Base-by-base conservation (phyloP, 2,113 vertebrate genomes). In the Nibea coibor region DNA sequence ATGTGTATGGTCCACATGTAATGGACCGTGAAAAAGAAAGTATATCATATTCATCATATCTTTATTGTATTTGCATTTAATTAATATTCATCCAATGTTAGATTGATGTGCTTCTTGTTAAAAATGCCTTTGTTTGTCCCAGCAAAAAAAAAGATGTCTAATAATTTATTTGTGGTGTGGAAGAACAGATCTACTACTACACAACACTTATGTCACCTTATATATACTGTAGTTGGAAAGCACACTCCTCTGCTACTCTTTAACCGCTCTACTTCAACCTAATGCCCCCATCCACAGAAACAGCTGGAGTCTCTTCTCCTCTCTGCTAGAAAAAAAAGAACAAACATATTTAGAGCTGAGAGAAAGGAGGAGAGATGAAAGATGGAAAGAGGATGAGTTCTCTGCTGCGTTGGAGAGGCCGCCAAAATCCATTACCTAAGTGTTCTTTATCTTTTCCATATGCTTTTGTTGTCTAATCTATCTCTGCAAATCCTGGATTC, bases 391-490 rank as follows among this genome's bases (percentile, higher is more conserved):
- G 91, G 92, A 90, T 88, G 88, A 91, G 87, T 94, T 90, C 75
- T 89, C 48, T 39, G 50, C 75, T 72, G 67, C 74, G 89, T 78
- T 88, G 91, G 70, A 83, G 83, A 89, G 87, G 80, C 92, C 0
- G 3, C 88, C 81, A 94, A 93, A 96, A 93, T 93, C 94, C 94
- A 95, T 96, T 96, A 96, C 89, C 92, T 93, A 96, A 96, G 95
- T 95, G 92, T 95, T 89, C 90, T 94, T 95, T 95, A 94, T 93
- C 94, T 75, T 19, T 77, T 48, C 93, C 94, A 95, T 94, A 94
- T 95, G 95, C 94, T 96, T 94, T 95, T 95, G 94, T 94, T 84
- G 88, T 91, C 75, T 96, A 95, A 97, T 96, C 96, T 95, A 95
- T 95, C 94, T 88, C 88, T 73, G 91, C 92, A 96, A 96, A 96